A percentile compares a stretch with the other conserved stretches of the same genome.
Conservation (phyloP, 2,888 invertebrate genomes). For the Glyphotaelius pellucidus region DNA sequence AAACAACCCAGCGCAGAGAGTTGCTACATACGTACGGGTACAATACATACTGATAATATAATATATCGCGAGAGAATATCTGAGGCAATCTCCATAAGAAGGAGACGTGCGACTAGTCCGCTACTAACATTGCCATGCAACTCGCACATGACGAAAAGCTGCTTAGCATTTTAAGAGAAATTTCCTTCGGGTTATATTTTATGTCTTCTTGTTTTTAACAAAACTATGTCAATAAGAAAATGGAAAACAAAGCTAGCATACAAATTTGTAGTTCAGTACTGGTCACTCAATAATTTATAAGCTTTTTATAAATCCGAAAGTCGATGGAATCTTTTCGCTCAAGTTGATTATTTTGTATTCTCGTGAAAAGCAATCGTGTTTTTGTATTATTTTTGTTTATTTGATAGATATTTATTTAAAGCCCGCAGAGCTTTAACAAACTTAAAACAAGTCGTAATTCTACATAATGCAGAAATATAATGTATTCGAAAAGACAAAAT, state of each 20-base stretch:
- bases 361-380: no score
- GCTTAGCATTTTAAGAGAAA: conserved; percentile 51
- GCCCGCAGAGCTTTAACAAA: no score
- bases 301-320: not conserved
- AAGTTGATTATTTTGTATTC: no score
- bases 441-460: no score
- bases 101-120: conserved; percentile 55
- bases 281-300: not conserved
- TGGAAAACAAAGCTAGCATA: conserved; percentile 2
- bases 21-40: not conserved
- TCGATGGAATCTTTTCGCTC: no score
- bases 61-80: conserved; percentile 59
- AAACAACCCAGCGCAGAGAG: conserved; percentile 46
- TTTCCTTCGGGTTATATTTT: conserved; percentile 6
- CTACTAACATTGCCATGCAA: conserved; percentile 59
- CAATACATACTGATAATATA: not conserved
- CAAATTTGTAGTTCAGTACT: not conserved
- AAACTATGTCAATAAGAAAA: not conserved
- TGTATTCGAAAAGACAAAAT: no score
- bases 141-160: conserved; percentile 59
- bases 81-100: conserved; percentile 62
- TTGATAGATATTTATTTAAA: no score
- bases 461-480: no score
- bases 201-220: not conserved
- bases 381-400: no score